Conservation (phyloP, 2,797 vertebrate genomes). For the Rhinogobio ventralis region DNA sequence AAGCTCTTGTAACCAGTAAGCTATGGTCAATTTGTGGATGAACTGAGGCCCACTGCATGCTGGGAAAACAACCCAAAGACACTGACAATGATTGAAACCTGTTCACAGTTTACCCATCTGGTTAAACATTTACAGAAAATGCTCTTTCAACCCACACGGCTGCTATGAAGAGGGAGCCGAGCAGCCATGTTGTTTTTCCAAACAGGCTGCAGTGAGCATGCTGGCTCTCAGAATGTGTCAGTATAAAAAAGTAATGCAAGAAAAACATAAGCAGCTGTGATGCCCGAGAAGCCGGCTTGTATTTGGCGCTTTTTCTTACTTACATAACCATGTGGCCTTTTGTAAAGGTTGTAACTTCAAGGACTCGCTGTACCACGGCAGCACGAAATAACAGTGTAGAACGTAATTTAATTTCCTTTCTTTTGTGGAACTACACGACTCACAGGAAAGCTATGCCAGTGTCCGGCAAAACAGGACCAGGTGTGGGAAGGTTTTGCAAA, state of each 20-base stretch:
- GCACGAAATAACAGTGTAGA: constrained; percentile 51
- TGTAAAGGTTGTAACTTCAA: constrained; percentile 48
- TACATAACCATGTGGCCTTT: constrained; percentile 50
- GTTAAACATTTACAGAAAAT: constrained; percentile 59
- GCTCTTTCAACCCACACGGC: constrained; percentile 36
- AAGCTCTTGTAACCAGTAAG: constrained; percentile 25
- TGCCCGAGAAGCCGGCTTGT: constrained; percentile 31
- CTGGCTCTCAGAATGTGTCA: constrained; percentile 38
- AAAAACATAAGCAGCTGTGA: constrained; percentile 55
- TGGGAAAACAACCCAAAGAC: constrained; percentile 55
- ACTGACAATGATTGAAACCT: constrained; percentile 58
- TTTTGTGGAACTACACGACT: constrained; percentile 39
- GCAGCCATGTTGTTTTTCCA: constrained; percentile 53
- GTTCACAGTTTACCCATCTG: constrained; percentile 55
- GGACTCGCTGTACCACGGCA: constrained; percentile 38
- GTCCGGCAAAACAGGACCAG: constrained; percentile 38
- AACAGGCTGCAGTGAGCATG: constrained; percentile 44
- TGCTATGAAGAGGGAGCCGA: constrained; percentile 38
- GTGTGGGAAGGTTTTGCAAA: constrained; percentile 22
- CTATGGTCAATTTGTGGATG: constrained; percentile 5
- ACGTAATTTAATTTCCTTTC: constrained; percentile 52
- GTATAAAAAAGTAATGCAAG: constrained; percentile 53
- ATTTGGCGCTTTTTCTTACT: constrained; percentile 39
- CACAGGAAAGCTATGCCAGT: constrained; percentile 34
- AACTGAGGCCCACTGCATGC: constrained; percentile 19